Conservation (phyloP, 2,797 vertebrate species). For the Siniperca undulata region DNA sequence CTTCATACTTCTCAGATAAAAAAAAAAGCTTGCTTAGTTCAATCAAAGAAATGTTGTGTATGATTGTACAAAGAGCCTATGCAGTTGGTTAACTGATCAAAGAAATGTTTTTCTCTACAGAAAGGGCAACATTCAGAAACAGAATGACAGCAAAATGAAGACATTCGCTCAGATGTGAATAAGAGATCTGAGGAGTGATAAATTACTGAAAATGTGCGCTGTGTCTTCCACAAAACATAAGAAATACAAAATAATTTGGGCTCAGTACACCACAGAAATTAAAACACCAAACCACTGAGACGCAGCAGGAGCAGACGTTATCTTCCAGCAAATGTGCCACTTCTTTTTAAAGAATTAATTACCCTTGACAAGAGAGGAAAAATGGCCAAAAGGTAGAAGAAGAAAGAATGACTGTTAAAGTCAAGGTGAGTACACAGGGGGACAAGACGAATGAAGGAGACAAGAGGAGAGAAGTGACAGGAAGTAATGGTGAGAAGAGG, state of each 20-base stretch:
- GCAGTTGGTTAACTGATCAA: slow-evolving; percentile 11
- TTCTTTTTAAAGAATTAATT: slow-evolving; percentile 64
- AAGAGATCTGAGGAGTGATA: slow-evolving; percentile 30
- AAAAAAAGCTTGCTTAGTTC: slow-evolving; percentile 8
- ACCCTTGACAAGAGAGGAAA: slow-evolving; percentile 42
- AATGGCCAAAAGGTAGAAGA: slow-evolving; percentile 38
- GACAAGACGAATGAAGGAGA: slow-evolving; percentile 1
- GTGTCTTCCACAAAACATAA: slow-evolving; percentile 17
- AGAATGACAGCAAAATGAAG: slow-evolving; percentile 26
- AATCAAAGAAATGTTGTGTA: background rate
- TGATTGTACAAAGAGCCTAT: background rate
- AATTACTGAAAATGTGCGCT: slow-evolving; percentile 31
- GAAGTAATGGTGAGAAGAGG: background rate
- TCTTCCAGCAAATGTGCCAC: slow-evolving; percentile 51
- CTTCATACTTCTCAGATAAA: slow-evolving; percentile 16
- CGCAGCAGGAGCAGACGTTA: slow-evolving; percentile 40
- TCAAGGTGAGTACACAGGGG: slow-evolving; percentile 22
- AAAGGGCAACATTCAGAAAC: slow-evolving; percentile 14
- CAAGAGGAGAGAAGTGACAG: slow-evolving; percentile 21
- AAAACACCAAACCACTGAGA: slow-evolving; percentile 37
- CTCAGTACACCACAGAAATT: slow-evolving; percentile 21
- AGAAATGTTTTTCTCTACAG: background rate
- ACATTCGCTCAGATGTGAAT: slow-evolving; percentile 13
- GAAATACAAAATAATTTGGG: slow-evolving; percentile 33
- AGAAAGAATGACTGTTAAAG: slow-evolving; percentile 29